phyloP scores from a whole-genome alignment of 1,140 invertebrate genomes.

The Anastrepha ludens region DNA sequence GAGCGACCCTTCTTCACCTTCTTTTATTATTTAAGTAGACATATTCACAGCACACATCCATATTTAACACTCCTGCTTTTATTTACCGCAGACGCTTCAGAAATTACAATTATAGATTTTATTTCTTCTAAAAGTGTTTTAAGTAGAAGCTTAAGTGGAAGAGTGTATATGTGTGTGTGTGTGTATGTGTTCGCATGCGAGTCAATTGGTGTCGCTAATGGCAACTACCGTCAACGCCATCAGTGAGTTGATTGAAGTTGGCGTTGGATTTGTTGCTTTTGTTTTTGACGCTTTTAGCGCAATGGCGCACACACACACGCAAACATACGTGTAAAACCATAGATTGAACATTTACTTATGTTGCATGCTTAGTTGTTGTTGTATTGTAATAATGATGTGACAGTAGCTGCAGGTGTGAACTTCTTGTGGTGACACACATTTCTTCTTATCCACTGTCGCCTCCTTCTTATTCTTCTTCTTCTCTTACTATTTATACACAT shows the following conservation, averaged over 20 bases:
- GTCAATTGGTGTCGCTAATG: slow-evolving; percentile 6
- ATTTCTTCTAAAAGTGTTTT: background rate
- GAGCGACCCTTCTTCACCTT: no score
- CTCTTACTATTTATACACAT: background rate
- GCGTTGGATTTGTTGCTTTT: background rate
- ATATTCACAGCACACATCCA: no score
- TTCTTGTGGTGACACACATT: slow-evolving; percentile 48
- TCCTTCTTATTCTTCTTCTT: background rate
- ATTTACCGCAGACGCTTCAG: background rate
- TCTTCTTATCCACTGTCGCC: background rate
- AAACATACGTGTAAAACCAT: background rate
- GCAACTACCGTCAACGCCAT: background rate
- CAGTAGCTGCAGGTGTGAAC: slow-evolving; percentile 25
- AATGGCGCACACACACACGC: background rate
- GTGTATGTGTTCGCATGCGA: background rate
- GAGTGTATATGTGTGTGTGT: background rate
- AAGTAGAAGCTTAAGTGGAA: background rate
- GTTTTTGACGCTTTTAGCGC: slow-evolving; percentile 19
- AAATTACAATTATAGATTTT: background rate
- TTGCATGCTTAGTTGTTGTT: background rate
- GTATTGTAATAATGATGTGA: background rate
- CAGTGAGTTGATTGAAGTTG: background rate
- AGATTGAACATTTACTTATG: background rate
- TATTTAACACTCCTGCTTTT: no score
- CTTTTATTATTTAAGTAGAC: no score